Percentiles rank a stretch among this genome's conserved stretches.
These are phyloP conservation scores for Heterodera schachtii DNA, from an alignment of 1,140 invertebrate species.

Conservation along the genomic window DNA sequence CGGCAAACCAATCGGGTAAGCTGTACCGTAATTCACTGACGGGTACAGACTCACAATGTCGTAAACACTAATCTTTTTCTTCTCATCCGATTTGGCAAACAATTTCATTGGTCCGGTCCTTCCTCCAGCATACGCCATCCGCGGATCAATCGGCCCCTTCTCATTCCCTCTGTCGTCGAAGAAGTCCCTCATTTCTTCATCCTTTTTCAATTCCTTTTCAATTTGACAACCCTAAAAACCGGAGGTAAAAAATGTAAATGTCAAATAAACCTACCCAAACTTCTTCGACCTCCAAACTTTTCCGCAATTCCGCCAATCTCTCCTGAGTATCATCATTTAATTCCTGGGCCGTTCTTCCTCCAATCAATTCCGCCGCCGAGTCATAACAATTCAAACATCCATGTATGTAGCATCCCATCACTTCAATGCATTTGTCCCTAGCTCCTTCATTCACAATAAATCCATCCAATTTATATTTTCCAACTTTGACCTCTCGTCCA, in stretches of 20 bases:
- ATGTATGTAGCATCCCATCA: neutral
- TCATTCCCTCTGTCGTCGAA: neutral
- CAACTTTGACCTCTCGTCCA: neutral
- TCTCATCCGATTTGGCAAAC: neutral
- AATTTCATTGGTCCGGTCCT: neutral
- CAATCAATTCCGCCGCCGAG: neutral
- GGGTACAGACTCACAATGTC: slow-evolving; percentile 4
- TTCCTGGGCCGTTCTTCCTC: neutral
- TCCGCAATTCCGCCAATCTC: neutral
- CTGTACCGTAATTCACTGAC: neutral
- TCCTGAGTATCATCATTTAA: neutral
- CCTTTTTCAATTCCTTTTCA: neutral
- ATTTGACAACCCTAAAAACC: neutral
- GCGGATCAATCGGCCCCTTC: neutral
- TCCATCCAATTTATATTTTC: slow-evolving; percentile 12
- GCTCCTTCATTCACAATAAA: neutral
- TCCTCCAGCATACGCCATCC: neutral
- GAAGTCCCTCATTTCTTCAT: neutral
- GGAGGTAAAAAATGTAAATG: no score
- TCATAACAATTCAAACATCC: neutral
- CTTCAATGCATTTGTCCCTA: neutral
- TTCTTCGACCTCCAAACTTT: neutral
- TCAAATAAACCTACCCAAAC: neutral
- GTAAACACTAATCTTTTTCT: neutral
- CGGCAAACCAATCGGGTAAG: neutral